These are phyloP conservation scores for Steinernema hermaphroditum DNA, from an alignment of 2,888 invertebrate species.

Conservation along the genomic window DNA sequence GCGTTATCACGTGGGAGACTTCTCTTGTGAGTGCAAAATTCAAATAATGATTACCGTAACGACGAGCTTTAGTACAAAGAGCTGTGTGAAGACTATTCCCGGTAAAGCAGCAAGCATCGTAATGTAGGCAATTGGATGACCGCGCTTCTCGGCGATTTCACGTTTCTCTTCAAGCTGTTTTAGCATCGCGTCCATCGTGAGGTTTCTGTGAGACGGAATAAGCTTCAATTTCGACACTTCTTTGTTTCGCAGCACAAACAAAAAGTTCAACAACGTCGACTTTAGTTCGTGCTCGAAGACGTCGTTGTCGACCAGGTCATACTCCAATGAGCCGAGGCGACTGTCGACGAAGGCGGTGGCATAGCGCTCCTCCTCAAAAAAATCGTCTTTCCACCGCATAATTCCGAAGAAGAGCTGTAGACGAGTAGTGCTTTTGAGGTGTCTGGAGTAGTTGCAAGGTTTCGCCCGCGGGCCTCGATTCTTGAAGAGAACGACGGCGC, in stretches of 20 bases:
- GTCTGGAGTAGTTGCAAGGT: neutral
- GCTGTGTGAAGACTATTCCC: neutral
- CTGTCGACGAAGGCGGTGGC: neutral
- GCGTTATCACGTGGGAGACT: no score
- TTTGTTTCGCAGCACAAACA: neutral
- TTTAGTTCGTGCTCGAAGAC: neutral
- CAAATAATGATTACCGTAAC: neutral
- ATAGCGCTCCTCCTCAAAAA: neutral
- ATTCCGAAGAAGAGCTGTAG: constrained; percentile 11
- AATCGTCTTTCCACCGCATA: neutral
- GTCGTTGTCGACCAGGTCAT: neutral
- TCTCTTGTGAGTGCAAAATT: no score
- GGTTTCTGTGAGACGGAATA: neutral
- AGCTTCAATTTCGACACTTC: neutral
- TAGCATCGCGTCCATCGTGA: neutral
- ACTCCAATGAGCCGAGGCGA: constrained; percentile 14
- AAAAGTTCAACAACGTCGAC: neutral
- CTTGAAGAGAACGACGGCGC: neutral
- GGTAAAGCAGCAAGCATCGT: neutral
- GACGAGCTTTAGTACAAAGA: neutral
- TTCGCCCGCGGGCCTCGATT: neutral
- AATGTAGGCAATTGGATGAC: neutral
- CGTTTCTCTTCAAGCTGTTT: neutral
- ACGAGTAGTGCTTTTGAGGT: neutral
- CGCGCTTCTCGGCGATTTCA: neutral